Evolutionary conservation across 2,113 vertebrate species (phyloP), one percentile per base, ranked within the genome.

Genomic region (Columba livia): DNA sequence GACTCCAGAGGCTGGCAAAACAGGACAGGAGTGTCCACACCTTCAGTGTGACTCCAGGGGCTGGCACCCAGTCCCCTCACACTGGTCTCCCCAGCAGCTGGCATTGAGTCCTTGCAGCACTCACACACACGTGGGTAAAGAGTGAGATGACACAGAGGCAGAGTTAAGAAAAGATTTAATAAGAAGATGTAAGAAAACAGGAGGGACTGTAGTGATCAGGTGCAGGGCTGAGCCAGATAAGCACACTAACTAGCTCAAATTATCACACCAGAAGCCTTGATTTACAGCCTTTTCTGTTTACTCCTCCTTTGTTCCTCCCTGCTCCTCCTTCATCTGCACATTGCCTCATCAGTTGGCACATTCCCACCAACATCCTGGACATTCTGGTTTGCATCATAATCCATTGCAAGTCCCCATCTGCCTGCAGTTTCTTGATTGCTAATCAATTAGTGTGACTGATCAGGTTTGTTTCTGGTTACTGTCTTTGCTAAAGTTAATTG

Each of bases 361-460:
- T 5, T 71, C 24, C 11, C 28, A 54, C 26, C 17, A 61, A 18
- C 15, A 47, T 28, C 14, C 32, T 36, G 21, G 17, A 54, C 23
- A 2, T 20, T 50, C 15, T 40, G 19, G 15, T 72, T 14, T 65
- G 24, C 42, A 58, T 34, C 16, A 31, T 88, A 3, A 80, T 31
- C 31, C 1, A 4, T 29, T 64, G 34, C 18, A 20, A 56, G 15
- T 56, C 50, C 10, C 6, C 0, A 3, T 29, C 71, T 64, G 10
- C 12, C 29, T 79, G 24, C 10, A 48, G 40, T 64, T 71, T 56
- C 38, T 62, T 48, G 29, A 29, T 40, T 7, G 15, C 38, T 70
- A 44, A 44, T 40, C 47, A 42, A 10, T 51, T 51, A 51, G 47
- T 53, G 57, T 24, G n/a, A 25, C 56, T 42, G 34, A 25, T 28